Evolutionary conservation across 2,113 vertebrate genomes (phyloP), one percentile per base, ranked within the genome.

Genomic region (Onychostruthus taczanowskii): DNA sequence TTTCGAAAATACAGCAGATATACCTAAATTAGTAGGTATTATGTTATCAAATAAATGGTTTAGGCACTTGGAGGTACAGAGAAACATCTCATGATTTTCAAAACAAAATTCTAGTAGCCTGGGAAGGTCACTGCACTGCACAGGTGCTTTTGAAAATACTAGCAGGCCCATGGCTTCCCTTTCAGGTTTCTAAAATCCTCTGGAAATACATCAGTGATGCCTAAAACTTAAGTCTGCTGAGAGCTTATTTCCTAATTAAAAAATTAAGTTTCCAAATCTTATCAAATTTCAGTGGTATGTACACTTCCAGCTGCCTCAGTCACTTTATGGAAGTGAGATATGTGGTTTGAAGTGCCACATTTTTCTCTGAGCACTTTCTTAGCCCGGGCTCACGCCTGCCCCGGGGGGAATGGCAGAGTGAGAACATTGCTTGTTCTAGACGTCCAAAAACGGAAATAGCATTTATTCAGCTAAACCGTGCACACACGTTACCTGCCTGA

Each of bases 1-100:
- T 55, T 81, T 74, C 0, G 4, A 70, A 93, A 89, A 76, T 1
- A 63, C 52, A 84, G 37, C 33, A 78, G 62, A 56, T 87, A 59
- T 8, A 77, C 28, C n/a, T 68, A 44, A 76, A 92, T 92, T 94
- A 84, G 47, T 85, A 81, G 66, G 47, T 84, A 74, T 44, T 67
- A 12, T 64, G 44, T 85, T 91, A 81, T 75, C n/a, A 90, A 78
- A 81, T 50, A 78, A 83, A 52, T 72, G 22, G 24, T 62, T 89
- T 61, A 72, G 52, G 26, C 17, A 24, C 43, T 80, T 80, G 61
- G 52, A 81, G 12, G 27, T 52, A 17, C 61, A 77, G 76, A 33
- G 68, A 66, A 39, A 47, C 52, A 49, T 62, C 46, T 95, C 47
- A 18, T 49, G 33, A 46, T 88, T 93, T 93, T 88, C 30, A 43